Base-by-base conservation (phyloP, 2,113 vertebrate genomes). In the Pholis gunnellus region DNA sequence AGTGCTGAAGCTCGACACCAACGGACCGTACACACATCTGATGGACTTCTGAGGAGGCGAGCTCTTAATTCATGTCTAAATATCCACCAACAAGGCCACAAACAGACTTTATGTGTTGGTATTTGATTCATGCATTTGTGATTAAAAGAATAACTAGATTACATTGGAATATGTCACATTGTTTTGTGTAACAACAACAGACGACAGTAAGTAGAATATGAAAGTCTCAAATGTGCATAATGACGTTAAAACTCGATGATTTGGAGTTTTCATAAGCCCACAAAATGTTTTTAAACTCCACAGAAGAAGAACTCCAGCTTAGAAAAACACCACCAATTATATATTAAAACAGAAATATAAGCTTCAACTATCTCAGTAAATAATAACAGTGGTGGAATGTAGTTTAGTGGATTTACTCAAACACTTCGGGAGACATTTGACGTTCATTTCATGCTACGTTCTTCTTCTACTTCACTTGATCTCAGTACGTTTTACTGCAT, bases 11-110 rank as follows among this genome's bases (percentile, higher is more conserved):
- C 93, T 99, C 27, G 96, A 99, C 85, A 99, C 98, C 71, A 97
- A 99, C 34, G 97, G 98, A 79, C 97, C 98, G 1, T 97, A 97
- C 88, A 99, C 97, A 52, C 98, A 99, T 75, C 77, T 99, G 72
- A 94, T 99, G 85, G 97, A 99, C 72, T 99, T 99, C 92, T 99
- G 87, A 67, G 22, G 5, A 2, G 15, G 9, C 4, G 15, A 6
- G 17, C n/a, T 9, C 5, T 44, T 4, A 0, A 13, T 27, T 42
- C 2, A 38, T 13, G 29, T 48, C 29, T 13, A 7, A 36, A 25
- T 25, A 25, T 59, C 52, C 2, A 20, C 57, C 13, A 20, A 50
- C 29, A 8, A 17, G 29, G 20, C 38, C 31, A 2, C 29, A 25
- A 9, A n/a, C 71, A 29, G n/a, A 60, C 40, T 3, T 6, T 13